These are phyloP conservation scores for Temnothorax curvispinosus DNA, from an alignment of 1,140 invertebrate genomes.

Conservation along the genomic window DNA sequence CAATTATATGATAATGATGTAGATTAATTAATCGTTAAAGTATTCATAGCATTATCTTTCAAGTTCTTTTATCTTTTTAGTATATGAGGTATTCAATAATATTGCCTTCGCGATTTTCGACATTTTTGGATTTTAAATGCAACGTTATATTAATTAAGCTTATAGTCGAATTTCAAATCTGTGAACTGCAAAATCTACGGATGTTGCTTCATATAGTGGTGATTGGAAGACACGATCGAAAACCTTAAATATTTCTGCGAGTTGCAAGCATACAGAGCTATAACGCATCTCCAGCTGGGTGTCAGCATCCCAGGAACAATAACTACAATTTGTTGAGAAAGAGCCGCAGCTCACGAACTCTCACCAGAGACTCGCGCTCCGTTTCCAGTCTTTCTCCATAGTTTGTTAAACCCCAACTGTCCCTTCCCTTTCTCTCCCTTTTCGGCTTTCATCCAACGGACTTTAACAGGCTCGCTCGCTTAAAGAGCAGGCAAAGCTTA, in stretches of 20 bases:
- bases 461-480: conserved; percentile 24
- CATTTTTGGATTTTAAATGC: not conserved
- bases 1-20: not conserved
- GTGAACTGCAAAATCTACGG: not conserved
- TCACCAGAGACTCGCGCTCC: conserved; percentile 14
- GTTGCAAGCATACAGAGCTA: not conserved
- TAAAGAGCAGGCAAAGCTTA: conserved; percentile 26
- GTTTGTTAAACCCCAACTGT: conserved; percentile 47
- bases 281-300: conserved; percentile 5
- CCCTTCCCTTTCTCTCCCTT: not conserved
- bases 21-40: not conserved
- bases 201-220: not conserved
- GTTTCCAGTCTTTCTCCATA: conserved; percentile 20
- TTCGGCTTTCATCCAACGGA: conserved; percentile 10
- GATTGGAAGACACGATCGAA: too few relatives aligned
- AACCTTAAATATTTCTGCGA: not conserved
- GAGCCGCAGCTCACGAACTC: conserved; percentile 19
- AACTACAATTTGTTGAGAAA: conserved; percentile 58
- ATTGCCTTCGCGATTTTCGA: not conserved
- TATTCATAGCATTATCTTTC: not conserved
- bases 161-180: not conserved
- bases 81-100: not conserved
- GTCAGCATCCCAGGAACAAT: conserved; percentile 38
- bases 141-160: not conserved
- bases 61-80: not conserved